These are phyloP conservation scores for Lanistes nyassanus DNA, from an alignment of 1,140 invertebrate genomes.

Conservation along the genomic window DNA sequence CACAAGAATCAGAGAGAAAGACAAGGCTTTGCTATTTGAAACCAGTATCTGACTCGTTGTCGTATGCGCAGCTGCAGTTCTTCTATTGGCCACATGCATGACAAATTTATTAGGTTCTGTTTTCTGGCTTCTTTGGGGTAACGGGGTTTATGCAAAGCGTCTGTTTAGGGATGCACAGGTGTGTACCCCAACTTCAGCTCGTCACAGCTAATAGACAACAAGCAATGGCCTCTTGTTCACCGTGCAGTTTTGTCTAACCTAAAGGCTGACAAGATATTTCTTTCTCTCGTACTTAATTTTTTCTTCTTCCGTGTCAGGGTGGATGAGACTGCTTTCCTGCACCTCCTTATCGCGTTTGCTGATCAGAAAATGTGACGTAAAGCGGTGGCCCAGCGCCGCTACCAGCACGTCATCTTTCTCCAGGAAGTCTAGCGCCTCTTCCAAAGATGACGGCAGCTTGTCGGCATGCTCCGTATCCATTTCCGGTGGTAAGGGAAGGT, in stretches of 20 bases:
- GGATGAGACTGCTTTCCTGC: background rate
- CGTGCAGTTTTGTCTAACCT: too few relatives aligned
- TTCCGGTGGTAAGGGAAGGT: conserved; percentile 12
- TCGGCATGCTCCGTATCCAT: conserved; percentile 14
- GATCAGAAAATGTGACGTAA: background rate
- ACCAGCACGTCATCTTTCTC: conserved; percentile 7
- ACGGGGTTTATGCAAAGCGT: background rate
- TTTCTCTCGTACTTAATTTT: background rate
- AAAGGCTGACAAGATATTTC: conserved; percentile 3
- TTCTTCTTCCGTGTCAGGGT: background rate
- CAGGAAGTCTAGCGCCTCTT: conserved; percentile 8
- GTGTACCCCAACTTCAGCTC: background rate
- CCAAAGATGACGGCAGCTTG: conserved; percentile 5
- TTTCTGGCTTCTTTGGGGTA: background rate
- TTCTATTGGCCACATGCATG: background rate
- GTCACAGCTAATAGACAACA: too few relatives aligned
- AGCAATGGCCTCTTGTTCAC: too few relatives aligned
- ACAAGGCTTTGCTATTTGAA: too few relatives aligned
- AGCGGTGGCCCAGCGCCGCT: background rate
- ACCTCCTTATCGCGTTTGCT: conserved; percentile 9
- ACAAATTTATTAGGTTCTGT: background rate
- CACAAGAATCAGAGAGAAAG: too few relatives aligned
- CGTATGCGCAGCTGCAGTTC: too few relatives aligned
- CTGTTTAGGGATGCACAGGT: background rate
- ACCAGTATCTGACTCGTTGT: too few relatives aligned